Evolutionary conservation across 1,140 invertebrate genomes (phyloP).

Genomic region (Drosophila athabasca): DNA sequence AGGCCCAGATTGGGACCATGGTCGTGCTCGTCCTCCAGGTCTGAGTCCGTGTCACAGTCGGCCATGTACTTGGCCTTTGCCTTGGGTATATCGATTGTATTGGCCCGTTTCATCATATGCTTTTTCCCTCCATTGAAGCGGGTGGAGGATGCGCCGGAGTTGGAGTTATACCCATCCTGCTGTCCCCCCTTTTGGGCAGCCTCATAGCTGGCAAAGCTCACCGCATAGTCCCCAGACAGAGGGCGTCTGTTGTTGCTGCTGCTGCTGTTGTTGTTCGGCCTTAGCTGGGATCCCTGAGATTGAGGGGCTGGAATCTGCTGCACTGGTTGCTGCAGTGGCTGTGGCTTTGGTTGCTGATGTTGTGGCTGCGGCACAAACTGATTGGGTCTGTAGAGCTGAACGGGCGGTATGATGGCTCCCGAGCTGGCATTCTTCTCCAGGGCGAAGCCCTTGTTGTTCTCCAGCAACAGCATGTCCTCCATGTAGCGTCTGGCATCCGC

Average conservation of each 20-base stretch:
- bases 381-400: slow-evolving; percentile 77
- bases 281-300: slow-evolving; percentile 31
- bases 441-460: slow-evolving; percentile 63
- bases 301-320: not conserved
- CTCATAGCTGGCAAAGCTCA: slow-evolving; percentile 63
- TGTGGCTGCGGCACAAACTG: slow-evolving; percentile 61
- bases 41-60: slow-evolving; percentile 75
- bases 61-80: slow-evolving; percentile 75
- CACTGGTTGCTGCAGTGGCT: not conserved
- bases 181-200: slow-evolving; percentile 13
- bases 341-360: slow-evolving; percentile 8
- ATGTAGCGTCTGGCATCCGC: slow-evolving; percentile 89
- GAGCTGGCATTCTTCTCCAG: slow-evolving; percentile 74
- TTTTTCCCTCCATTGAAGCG: slow-evolving; percentile 88
- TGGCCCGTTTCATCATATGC: slow-evolving; percentile 92
- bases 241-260: slow-evolving; percentile 44
- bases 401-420: slow-evolving; percentile 60
- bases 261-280: slow-evolving; percentile 17
- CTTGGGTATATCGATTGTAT: slow-evolving; percentile 94
- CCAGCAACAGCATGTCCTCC: slow-evolving; percentile 86
- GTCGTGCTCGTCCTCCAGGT: slow-evolving; percentile 77
- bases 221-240: slow-evolving; percentile 71
- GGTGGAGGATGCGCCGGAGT: slow-evolving; percentile 14
- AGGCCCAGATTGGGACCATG: slow-evolving; percentile 83
- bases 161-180: slow-evolving; percentile 18